Evolutionary conservation across 2,797 vertebrate genomes (phyloP), one percentile per base, ranked within the genome.

Genomic region (Myripristis murdjan): DNA sequence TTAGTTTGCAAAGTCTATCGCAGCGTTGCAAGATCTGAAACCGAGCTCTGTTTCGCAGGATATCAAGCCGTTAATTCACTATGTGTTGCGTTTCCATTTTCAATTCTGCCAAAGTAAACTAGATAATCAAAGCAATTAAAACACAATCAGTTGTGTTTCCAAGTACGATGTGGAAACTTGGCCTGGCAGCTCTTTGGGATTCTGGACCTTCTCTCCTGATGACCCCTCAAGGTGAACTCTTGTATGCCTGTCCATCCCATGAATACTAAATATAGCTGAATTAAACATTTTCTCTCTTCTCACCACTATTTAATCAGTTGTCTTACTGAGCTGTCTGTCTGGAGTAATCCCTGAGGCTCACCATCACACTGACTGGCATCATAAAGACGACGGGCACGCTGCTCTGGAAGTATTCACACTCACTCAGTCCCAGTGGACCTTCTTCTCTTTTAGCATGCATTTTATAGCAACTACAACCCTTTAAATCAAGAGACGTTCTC

Each of bases 141-240:
- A 89, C 87, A 87, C 89, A 92, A 92, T 94, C 89, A 86, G 84
- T 84, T 86, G 87, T 89, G 86, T 90, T 93, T 93, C 70, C 83
- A 87, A 90, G 81, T 78, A 65, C 75, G 85, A 53, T 83, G 83
- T 83, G 82, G 65, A 82, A 91, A 87, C 86, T 78, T 83, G 72
- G 84, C 54, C 75, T 49, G 72, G 69, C 53, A 73, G 75, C 88
- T 92, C 89, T 92, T 91, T 93, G 88, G 87, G 92, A 93, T 93
- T 93, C 89, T 57, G 77, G 83, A 79, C 84, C 86, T 78, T 76
- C 79, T 83, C 84, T 90, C 75, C 72, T 26, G 83, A 75, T 94
- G 92, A 91, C 92, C 92, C 87, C 74, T 92, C 90, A 95, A 95
- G 93, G 93, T 95, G 90, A 94, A 93, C 90, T 87, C 90, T 92